phyloP scores from a whole-genome alignment of 2,113 vertebrate species.

The Acinonyx jubatus region DNA sequence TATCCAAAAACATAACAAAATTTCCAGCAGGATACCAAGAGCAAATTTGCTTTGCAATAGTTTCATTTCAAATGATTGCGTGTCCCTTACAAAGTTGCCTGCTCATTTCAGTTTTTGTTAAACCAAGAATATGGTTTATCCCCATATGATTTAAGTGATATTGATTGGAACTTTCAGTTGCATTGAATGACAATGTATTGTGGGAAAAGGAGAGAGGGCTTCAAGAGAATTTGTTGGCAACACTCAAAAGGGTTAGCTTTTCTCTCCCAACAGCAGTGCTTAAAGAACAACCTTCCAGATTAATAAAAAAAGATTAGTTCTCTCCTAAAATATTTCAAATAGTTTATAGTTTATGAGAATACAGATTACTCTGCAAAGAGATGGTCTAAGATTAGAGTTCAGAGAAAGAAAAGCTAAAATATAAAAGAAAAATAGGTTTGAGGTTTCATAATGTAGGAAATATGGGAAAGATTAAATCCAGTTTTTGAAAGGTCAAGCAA shows the following conservation, averaged over 20 bases:
- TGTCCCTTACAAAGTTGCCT: neutral
- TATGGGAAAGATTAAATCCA: conserved; percentile 45
- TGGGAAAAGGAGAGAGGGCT: neutral
- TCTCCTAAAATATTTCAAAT: conserved; percentile 30
- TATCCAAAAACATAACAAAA: conserved; percentile 45
- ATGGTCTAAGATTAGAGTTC: neutral
- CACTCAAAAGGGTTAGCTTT: neutral
- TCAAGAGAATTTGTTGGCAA: neutral
- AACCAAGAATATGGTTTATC: conserved; percentile 17
- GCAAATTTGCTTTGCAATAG: neutral
- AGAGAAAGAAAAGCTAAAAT: conserved; percentile 14
- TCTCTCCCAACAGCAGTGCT: neutral
- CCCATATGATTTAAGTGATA: neutral
- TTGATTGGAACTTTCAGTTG: neutral
- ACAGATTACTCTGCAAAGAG: conserved; percentile 35
- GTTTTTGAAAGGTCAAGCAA: conserved; percentile 45
- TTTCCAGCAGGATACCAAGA: neutral
- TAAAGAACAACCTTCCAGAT: conserved; percentile 31
- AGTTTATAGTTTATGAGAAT: neutral
- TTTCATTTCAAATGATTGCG: conserved; percentile 8
- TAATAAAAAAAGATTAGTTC: neutral
- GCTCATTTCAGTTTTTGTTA: conserved; percentile 46
- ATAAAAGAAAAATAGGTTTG: conserved; percentile 23
- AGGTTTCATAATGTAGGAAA: conserved; percentile 42
- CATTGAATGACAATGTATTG: neutral